phyloP scores from a whole-genome alignment of 2,888 invertebrate genomes.

The Onthophagus sagittarius region DNA sequence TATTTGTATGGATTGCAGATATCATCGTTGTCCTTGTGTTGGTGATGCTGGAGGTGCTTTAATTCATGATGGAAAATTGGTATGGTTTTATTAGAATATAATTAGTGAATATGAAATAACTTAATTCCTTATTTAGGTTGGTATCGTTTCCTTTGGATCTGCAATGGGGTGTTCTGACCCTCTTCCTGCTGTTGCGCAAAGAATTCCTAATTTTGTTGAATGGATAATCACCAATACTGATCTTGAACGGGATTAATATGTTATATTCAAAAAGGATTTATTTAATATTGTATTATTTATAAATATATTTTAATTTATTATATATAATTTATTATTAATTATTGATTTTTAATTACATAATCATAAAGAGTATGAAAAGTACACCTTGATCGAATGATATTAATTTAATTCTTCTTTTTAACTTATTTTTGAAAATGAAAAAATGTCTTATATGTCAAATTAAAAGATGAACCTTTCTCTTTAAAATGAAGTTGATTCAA shows the following conservation, averaged over 20 bases:
- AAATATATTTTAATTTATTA: too few species aligned
- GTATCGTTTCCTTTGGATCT: constrained; percentile 41
- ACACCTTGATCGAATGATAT: too few species aligned
- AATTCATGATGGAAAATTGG: constrained; percentile 17
- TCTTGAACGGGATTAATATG: constrained; percentile 8
- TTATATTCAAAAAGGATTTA: too few species aligned
- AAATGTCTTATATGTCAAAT: too few species aligned
- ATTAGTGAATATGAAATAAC: not conserved
- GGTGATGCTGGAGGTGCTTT: constrained; percentile 48
- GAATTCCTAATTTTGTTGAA: constrained; percentile 40
- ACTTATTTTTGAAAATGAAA: too few species aligned
- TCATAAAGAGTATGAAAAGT: too few species aligned
- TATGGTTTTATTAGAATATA: not conserved
- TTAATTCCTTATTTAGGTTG: constrained; percentile 22
- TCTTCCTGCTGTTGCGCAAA: constrained; percentile 46
- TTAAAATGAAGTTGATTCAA: too few species aligned
- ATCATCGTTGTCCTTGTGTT: constrained; percentile 42
- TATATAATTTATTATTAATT: too few species aligned
- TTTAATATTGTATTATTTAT: too few species aligned
- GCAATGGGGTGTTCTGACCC: constrained; percentile 45
- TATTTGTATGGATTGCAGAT: not conserved
- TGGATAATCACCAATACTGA: constrained; percentile 37
- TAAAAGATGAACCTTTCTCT: too few species aligned
- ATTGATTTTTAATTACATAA: too few species aligned
- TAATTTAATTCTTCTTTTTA: too few species aligned